Base-by-base conservation (phyloP, 1,140 invertebrate genomes). In the Drosophila erecta region DNA sequence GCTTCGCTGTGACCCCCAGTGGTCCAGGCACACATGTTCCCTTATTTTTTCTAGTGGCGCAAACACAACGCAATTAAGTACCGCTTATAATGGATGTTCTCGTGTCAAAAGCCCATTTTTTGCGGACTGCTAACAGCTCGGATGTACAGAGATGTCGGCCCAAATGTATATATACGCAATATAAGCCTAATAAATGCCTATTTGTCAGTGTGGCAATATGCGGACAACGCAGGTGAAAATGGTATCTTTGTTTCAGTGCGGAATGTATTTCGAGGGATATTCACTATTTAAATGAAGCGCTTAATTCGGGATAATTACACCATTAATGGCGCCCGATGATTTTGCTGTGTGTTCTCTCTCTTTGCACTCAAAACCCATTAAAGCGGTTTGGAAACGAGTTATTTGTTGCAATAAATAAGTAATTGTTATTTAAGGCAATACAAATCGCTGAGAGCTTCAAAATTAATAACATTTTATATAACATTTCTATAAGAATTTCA, bases 61-160 rank as follows among this genome's bases (percentile, higher is more conserved):
- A 1, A 57, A 62, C 74, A 91, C 89, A 85, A 79, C 78, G 74
- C 84, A 89, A 91, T 91, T 91, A 80, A 86, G 66, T 91, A 61
- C 66, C 78, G 69, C 69, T 85, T 83, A 77, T 71, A 90, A 91
- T 85, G 84, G 70, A 71, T 44, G 71, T 61, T 89, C 65, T 86
- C 89, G 84, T 91, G 89, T 91, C 72, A 89, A 91, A 83, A 90
- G 84, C 78, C 74, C 89, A 86, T 91, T 77, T 89, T 79, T 86
- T 70, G 72, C 33, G 35, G 41, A 57, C 57, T 65, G 57, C 70
- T 74, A 76, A 69, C 70, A 51, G 44, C 59, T 69, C 67, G 58
- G 43, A 55, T 46, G 33, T 46, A 38, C 59, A 59, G 40, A 57
- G 41, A 61, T 46, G 49, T 53, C 37, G 20, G 64, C 40, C 51